Evolutionary conservation across 1,140 invertebrate species (phyloP).

Genomic region (Sitophilus oryzae): DNA sequence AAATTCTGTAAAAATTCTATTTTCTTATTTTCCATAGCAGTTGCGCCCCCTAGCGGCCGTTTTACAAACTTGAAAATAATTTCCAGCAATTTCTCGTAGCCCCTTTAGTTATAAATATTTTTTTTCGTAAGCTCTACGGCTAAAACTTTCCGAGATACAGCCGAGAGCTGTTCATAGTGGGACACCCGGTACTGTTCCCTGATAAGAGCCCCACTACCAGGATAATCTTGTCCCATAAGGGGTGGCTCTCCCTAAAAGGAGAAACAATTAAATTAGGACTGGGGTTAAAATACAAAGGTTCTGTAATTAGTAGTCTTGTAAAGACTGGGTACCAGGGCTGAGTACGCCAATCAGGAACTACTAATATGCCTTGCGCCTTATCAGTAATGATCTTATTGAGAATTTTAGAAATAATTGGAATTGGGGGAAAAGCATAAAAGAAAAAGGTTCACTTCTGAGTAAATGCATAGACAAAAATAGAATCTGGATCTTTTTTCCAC

Average conservation of each 20-base stretch:
- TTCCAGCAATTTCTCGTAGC: too few species aligned
- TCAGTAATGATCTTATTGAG: slow-evolving; percentile 28
- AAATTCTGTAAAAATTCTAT: too few species aligned
- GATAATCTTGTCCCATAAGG: background rate
- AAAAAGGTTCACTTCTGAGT: slow-evolving; percentile 27
- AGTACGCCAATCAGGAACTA: slow-evolving; percentile 22
- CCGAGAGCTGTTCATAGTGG: too few species aligned
- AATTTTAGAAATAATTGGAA: slow-evolving; percentile 20
- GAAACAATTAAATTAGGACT: slow-evolving; percentile 12
- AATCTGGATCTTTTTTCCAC: slow-evolving; percentile 26
- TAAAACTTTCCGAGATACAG: too few species aligned
- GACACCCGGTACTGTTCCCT: too few species aligned
- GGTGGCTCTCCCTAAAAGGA: background rate
- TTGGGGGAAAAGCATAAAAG: slow-evolving; percentile 36
- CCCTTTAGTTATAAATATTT: too few species aligned
- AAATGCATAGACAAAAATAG: slow-evolving; percentile 31
- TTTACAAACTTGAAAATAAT: too few species aligned
- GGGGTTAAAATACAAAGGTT: slow-evolving; percentile 26
- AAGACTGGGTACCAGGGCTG: too few species aligned
- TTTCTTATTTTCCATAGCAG: too few species aligned
- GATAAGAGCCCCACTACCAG: too few species aligned
- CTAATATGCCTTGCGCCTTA: slow-evolving; percentile 21
- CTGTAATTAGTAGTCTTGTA: slow-evolving; percentile 17
- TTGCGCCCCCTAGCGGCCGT: too few species aligned
- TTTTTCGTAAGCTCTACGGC: too few species aligned